Conservation (phyloP, 1,140 invertebrate genomes). For the Nasonia giraulti region DNA sequence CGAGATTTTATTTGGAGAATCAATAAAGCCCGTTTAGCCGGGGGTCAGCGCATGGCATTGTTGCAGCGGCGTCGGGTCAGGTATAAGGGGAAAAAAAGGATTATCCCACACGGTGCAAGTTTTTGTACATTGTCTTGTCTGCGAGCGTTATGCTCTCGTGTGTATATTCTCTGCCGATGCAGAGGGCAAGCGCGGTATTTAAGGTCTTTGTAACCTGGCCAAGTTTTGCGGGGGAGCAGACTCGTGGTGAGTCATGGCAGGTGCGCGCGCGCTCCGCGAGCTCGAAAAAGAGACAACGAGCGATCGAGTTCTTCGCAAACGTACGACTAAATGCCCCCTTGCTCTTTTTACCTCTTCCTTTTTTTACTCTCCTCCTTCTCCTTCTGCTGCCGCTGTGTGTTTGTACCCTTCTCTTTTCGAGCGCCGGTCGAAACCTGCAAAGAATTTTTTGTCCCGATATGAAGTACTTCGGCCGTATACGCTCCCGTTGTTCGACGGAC, state of each 20-base stretch:
- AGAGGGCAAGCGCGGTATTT: conserved; percentile 64
- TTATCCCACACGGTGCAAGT: not conserved
- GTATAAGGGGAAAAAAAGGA: not conserved
- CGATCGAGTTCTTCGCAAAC: conserved; percentile 49
- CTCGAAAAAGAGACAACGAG: conserved; percentile 55
- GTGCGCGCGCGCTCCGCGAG: conserved; percentile 57
- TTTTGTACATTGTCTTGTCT: conserved; percentile 16
- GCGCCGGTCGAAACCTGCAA: conserved; percentile 45
- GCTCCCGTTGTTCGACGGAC: conserved; percentile 15
- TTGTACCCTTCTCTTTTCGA: conserved; percentile 32
- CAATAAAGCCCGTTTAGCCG: not conserved
- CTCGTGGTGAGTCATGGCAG: conserved; percentile 68
- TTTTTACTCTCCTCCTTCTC: conserved; percentile 28
- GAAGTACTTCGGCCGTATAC: conserved; percentile 40
- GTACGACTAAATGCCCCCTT: conserved; percentile 52
- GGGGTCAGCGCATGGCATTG: not conserved
- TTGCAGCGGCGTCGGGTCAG: not conserved
- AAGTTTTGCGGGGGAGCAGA: conserved; percentile 69
- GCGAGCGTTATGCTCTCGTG: conserved; percentile 32
- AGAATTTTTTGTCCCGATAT: conserved; percentile 51
- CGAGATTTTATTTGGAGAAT: not conserved
- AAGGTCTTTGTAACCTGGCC: conserved; percentile 69
- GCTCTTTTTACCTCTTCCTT: conserved; percentile 46
- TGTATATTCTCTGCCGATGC: conserved; percentile 39
- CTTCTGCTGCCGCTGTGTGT: not conserved